Conservation (phyloP, 2,797 vertebrate genomes). For the Leptatherina wallacei region DNA sequence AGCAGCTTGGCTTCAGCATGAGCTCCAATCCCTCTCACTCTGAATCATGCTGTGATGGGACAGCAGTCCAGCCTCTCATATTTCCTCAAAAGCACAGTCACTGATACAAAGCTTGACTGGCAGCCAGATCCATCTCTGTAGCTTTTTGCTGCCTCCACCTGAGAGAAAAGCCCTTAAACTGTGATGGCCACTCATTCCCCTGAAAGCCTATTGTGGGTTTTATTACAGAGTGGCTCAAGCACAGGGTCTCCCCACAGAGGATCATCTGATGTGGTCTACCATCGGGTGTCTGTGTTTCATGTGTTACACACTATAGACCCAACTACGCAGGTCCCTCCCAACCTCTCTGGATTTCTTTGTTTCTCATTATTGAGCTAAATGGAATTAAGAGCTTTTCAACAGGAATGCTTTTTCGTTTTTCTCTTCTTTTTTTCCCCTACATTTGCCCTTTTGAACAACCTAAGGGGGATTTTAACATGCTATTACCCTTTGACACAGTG, state of each 20-base stretch:
- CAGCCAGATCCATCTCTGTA: constrained; percentile 77
- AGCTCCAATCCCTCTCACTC: constrained; percentile 75
- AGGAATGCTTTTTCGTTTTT: constrained; percentile 58
- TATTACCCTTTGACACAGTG: constrained; percentile 81
- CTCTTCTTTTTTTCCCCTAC: constrained; percentile 48
- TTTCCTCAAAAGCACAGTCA: constrained; percentile 78
- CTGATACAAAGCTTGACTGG: constrained; percentile 79
- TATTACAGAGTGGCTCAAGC: constrained; percentile 75
- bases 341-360: constrained; percentile 51
- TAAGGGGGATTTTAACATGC: constrained; percentile 83
- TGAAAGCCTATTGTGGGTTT: constrained; percentile 73
- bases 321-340: constrained; percentile 56
- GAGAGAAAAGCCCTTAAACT: constrained; percentile 81
- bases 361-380: constrained; percentile 75
- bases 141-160: constrained; percentile 78
- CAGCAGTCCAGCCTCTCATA: constrained; percentile 73
- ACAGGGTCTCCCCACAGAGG: constrained; percentile 67
- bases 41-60: constrained; percentile 78
- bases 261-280: constrained; percentile 71
- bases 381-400: constrained; percentile 78
- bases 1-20: constrained; percentile 76
- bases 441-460: constrained; percentile 77
- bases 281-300: constrained; percentile 58
- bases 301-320: constrained; percentile 47
- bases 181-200: constrained; percentile 75